phyloP scores from a whole-genome alignment of 2,113 vertebrate genomes.

The Centropus unirufus region DNA sequence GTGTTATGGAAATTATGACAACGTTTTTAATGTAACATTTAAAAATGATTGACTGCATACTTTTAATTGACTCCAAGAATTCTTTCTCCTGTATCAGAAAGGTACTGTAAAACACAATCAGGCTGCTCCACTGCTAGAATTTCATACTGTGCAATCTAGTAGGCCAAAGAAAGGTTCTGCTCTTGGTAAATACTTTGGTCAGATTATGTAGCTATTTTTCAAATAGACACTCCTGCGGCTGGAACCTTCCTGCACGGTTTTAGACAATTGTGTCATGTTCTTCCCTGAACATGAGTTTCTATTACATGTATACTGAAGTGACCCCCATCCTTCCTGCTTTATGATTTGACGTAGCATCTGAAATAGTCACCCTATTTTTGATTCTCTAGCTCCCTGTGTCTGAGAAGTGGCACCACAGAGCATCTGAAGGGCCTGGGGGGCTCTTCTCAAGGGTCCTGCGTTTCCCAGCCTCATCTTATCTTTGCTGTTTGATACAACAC shows the following conservation, averaged over 20 bases:
- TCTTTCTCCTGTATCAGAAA: not conserved
- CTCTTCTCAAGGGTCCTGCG: accelerated
- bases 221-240: not conserved
- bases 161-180: not conserved
- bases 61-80: not conserved
- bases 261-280: not conserved
- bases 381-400: accelerated
- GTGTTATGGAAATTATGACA: not conserved
- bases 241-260: not conserved
- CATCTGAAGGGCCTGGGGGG: not conserved
- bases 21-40: not conserved
- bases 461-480: not conserved
- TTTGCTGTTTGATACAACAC: not conserved
- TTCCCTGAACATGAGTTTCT: not conserved
- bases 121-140: not conserved
- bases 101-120: not conserved
- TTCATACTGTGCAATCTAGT: not conserved
- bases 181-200: not conserved
- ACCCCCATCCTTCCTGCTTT: not conserved
- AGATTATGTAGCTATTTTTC: not conserved
- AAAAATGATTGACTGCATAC: not conserved
- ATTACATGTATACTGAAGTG: not conserved
- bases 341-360: not conserved
- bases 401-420: not conserved
- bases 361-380: not conserved